These are phyloP conservation scores for Cinclus cinclus DNA, from an alignment of 2,113 vertebrate genomes.

Conservation along the genomic window DNA sequence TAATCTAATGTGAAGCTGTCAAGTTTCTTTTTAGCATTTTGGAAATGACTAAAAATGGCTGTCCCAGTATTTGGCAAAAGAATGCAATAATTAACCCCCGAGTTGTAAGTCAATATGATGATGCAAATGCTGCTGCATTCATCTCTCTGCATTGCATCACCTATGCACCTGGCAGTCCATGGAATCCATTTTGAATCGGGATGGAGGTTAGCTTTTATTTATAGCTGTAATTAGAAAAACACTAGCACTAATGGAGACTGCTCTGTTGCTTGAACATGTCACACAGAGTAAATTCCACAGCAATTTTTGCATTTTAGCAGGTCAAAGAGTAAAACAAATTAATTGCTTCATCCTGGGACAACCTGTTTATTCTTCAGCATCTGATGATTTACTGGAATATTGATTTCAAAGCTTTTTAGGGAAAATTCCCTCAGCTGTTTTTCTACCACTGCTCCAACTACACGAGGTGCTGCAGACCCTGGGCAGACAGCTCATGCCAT, in stretches of 20 bases:
- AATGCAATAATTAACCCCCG: slow-evolving; percentile 36
- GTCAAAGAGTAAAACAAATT: slow-evolving; percentile 2
- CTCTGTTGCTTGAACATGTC: neutral
- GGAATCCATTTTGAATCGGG: slow-evolving; percentile 6
- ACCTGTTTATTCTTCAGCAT: neutral
- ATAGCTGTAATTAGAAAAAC: slow-evolving; percentile 35
- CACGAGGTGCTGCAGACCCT: neutral
- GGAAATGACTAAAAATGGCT: slow-evolving; percentile 33
- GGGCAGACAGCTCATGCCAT: neutral
- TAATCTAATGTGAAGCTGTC: slow-evolving; percentile 51
- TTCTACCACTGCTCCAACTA: neutral
- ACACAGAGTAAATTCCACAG: slow-evolving; percentile 28
- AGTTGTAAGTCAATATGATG: slow-evolving; percentile 22
- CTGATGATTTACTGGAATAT: neutral
- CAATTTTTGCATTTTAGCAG: slow-evolving; percentile 36
- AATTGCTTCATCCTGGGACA: neutral
- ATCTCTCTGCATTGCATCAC: neutral
- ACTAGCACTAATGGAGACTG: slow-evolving; percentile 1
- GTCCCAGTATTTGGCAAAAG: neutral
- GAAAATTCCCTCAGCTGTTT: neutral
- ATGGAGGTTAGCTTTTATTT: slow-evolving; percentile 34
- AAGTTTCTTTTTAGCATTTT: slow-evolving; percentile 45
- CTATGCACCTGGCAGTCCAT: neutral
- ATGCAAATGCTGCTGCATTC: neutral
- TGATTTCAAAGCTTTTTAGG: neutral